phyloP scores from a whole-genome alignment of 2,797 vertebrate genomes.

The Cossypha polioptera region DNA sequence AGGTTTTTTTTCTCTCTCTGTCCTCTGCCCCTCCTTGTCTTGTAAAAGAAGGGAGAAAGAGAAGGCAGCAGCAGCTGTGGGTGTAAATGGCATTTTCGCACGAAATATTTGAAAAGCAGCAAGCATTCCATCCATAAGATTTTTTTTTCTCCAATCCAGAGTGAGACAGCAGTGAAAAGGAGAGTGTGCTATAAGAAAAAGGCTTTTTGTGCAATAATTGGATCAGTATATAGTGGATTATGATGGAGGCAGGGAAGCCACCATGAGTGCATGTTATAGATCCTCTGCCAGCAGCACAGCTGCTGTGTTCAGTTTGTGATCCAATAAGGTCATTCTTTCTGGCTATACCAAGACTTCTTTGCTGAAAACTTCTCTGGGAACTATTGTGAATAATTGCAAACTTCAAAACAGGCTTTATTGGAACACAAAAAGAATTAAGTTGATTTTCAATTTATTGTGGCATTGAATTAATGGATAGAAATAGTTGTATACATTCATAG shows the following conservation, averaged over 20 bases:
- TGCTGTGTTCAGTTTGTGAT: slow-evolving; percentile 53
- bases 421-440: background rate
- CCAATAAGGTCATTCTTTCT: slow-evolving; percentile 57
- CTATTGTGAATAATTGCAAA: background rate
- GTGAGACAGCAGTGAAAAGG: slow-evolving; percentile 36
- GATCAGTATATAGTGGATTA: slow-evolving; percentile 26
- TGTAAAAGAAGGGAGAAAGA: background rate
- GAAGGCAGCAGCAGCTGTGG: background rate
- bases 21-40: background rate
- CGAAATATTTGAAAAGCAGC: slow-evolving; percentile 64
- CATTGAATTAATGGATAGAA: background rate
- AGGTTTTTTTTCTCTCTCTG: background rate
- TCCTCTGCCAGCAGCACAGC: slow-evolving; percentile 65
- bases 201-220: slow-evolving; percentile 68
- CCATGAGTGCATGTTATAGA: background rate
- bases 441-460: background rate
- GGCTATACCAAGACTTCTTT: slow-evolving; percentile 19
- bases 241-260: slow-evolving; percentile 22
- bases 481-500: background rate
- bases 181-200: slow-evolving; percentile 55
- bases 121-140: slow-evolving; percentile 62
- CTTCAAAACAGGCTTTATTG: slow-evolving; percentile 4
- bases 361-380: slow-evolving; percentile 34
- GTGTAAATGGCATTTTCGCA: slow-evolving; percentile 64
- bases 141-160: slow-evolving; percentile 9